Evolutionary conservation across 2,113 vertebrate species (phyloP).

Genomic region (Ardeotis arabs): DNA sequence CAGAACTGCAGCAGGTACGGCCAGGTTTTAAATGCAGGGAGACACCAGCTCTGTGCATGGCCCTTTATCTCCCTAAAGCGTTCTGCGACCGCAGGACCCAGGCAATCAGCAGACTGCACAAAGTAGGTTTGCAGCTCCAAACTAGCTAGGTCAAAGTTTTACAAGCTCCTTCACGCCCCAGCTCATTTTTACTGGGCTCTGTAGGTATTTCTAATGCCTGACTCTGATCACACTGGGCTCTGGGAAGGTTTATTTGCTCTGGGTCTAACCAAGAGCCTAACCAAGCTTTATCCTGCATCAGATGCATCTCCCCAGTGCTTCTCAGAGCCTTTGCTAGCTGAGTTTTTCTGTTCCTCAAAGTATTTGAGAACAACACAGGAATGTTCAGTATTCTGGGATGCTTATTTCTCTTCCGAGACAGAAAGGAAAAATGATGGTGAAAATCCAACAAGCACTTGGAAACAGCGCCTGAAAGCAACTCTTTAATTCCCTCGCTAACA

Average conservation of each 20-base stretch:
- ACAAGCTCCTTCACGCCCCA: neutral
- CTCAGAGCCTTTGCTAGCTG: neutral
- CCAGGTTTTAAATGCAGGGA: neutral
- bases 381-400: neutral
- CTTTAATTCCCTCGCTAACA: neutral
- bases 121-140: neutral
- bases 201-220: neutral
- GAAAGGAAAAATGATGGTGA: neutral
- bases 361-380: neutral
- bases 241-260: neutral
- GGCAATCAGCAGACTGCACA: neutral
- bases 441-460: neutral
- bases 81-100: neutral
- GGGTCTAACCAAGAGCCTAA: neutral
- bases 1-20: neutral
- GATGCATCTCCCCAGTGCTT: neutral
- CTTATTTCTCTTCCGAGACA: neutral
- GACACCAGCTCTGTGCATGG: rapidly evolving
- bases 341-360: neutral
- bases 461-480: neutral
- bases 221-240: neutral
- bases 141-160: neutral
- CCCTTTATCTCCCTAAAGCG: neutral
- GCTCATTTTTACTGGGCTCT: neutral
- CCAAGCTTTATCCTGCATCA: neutral